Evolutionary conservation across 2,797 vertebrate species (phyloP).

Genomic region (Austrolebias charrua): DNA sequence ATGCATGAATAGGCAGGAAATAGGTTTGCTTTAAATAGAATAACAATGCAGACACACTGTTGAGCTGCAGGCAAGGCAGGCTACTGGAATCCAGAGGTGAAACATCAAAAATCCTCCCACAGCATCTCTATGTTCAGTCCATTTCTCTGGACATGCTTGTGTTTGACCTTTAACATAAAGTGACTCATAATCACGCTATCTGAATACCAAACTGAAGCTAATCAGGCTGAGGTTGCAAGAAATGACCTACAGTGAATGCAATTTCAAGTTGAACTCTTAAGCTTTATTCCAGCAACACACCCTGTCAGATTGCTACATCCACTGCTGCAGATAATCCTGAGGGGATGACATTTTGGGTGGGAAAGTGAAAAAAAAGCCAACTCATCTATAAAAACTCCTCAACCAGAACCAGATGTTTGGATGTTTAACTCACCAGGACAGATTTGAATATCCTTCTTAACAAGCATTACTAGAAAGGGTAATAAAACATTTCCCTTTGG

Average conservation of each 20-base stretch:
- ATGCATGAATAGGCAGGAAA: neutral
- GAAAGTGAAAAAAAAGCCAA: constrained; percentile 20
- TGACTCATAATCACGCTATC: constrained; percentile 32
- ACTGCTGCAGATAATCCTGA: constrained; percentile 41
- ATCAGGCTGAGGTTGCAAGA: constrained; percentile 2
- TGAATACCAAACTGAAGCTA: neutral
- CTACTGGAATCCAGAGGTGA: too few species aligned
- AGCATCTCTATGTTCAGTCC: neutral
- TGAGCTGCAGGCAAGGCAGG: constrained; percentile 10
- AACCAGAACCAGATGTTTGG: neutral
- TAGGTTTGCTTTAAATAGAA: constrained; percentile 24
- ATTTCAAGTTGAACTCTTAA: constrained; percentile 1
- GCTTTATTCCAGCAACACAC: constrained; percentile 46
- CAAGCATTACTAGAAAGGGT: neutral
- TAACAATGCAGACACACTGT: neutral
- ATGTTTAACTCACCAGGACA: neutral
- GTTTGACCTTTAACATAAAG: constrained; percentile 49
- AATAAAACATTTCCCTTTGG: neutral
- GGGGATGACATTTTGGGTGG: constrained; percentile 38
- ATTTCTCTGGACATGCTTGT: neutral
- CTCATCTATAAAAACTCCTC: neutral
- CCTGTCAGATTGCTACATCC: constrained; percentile 40
- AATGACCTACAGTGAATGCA: neutral
- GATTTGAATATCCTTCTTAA: neutral
- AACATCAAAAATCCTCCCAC: constrained; percentile 19